These are phyloP conservation scores for Drosophila murphyi DNA, from an alignment of 1,140 invertebrate genomes.

Conservation along the genomic window DNA sequence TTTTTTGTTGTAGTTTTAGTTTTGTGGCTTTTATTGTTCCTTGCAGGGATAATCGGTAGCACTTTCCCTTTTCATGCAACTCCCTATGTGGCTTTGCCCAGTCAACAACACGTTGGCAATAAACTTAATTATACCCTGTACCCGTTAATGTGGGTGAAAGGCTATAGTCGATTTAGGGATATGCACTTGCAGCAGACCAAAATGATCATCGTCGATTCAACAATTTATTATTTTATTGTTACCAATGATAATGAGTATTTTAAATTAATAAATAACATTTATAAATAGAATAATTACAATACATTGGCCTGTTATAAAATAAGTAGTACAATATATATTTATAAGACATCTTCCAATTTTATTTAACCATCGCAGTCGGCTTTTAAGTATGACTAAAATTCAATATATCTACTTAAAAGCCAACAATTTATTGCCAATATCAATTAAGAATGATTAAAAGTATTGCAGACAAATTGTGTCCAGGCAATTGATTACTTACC, in stretches of 20 bases:
- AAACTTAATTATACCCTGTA: conserved; percentile 39
- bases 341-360: no score
- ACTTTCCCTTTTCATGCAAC: conserved; percentile 25
- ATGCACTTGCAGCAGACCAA: no score
- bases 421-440: not conserved
- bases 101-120: conserved; percentile 41
- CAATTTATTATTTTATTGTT: no score
- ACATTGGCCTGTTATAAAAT: no score
- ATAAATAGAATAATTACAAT: no score
- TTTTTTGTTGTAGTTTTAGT: conserved; percentile 6
- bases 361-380: no score
- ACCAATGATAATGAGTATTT: no score
- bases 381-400: conserved; percentile 6
- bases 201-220: no score
- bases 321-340: no score
- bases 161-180: not conserved
- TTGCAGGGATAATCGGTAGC: conserved; percentile 11
- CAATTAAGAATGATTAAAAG: not conserved
- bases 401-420: not conserved
- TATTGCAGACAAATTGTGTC: not conserved
- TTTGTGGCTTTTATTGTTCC: conserved; percentile 46
- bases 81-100: not conserved
- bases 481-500: not conserved
- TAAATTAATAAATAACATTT: no score
- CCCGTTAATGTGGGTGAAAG: not conserved